phyloP scores from a whole-genome alignment of 2,888 invertebrate genomes.

The Rhagophthalmus giganteus region DNA sequence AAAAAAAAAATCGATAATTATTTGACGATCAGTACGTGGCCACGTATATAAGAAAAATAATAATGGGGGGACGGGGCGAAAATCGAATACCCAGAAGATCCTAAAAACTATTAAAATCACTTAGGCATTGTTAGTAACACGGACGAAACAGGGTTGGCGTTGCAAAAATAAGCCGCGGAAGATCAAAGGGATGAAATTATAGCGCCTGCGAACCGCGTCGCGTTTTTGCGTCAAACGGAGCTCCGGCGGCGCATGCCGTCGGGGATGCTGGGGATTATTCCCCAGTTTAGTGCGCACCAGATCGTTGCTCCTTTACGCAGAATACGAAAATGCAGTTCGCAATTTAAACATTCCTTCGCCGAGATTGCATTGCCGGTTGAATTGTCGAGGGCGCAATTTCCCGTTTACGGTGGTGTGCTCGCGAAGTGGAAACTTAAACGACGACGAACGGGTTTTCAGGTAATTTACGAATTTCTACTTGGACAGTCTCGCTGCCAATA shows the following conservation, averaged over 20 bases:
- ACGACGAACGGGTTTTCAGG: no score
- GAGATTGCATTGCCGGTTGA: neutral
- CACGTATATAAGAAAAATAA: no score
- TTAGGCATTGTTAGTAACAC: neutral
- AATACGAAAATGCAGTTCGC: constrained; percentile 9
- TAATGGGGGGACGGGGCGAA: no score
- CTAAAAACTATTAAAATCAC: neutral
- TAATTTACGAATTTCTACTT: no score
- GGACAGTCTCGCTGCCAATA: no score
- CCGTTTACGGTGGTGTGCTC: no score
- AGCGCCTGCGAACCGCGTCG: constrained; percentile 10
- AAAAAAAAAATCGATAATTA: no score
- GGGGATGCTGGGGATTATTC: constrained; percentile 16
- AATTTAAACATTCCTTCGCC: neutral
- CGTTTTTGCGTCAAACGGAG: constrained; percentile 5
- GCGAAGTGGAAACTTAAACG: no score
- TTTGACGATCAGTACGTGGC: no score
- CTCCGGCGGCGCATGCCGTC: constrained; percentile 9
- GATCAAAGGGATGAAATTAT: constrained; percentile 5
- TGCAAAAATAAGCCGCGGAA: neutral
- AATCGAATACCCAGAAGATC: no score
- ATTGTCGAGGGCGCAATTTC: no score
- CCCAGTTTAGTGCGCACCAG: constrained; percentile 28
- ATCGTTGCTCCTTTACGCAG: constrained; percentile 30
- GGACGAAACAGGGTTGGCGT: neutral